Percentiles rank a stretch among this genome's conserved stretches.
Evolutionary conservation across 2,113 vertebrate species (phyloP).

Genomic region (Carassius auratus): DNA sequence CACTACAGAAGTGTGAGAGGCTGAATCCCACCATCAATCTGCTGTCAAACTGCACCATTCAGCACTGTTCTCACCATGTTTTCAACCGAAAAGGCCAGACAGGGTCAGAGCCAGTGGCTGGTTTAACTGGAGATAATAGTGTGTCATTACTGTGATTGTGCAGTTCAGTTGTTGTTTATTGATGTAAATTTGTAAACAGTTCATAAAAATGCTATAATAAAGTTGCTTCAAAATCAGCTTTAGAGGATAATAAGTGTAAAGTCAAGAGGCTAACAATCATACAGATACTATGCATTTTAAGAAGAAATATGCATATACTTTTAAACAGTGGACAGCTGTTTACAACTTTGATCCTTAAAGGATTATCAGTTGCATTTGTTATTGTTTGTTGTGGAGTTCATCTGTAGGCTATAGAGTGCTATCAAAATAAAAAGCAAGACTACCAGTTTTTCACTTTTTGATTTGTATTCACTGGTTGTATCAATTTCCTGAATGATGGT

Average conservation of each 20-base stretch:
- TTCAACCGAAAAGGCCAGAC: background rate
- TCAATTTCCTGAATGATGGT: too few relatives aligned
- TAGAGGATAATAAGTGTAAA: background rate
- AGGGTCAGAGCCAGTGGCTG: conserved; percentile 29
- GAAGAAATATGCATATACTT: conserved; percentile 3
- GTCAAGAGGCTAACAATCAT: conserved; percentile 13
- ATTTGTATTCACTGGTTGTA: too few relatives aligned
- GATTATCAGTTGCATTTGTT: too few relatives aligned
- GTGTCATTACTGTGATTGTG: background rate
- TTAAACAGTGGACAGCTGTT: conserved; percentile 3
- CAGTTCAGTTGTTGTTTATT: background rate
- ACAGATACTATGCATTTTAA: background rate
- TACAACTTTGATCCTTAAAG: background rate
- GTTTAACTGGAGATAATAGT: conserved; percentile 6
- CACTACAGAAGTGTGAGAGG: conserved; percentile 47
- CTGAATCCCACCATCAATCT: background rate
- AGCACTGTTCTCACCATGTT: background rate
- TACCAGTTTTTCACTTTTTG: too few relatives aligned
- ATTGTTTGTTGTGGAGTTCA: too few relatives aligned
- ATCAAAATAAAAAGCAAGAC: too few relatives aligned
- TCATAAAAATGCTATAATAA: background rate
- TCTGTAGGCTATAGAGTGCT: too few relatives aligned
- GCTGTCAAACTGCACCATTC: conserved; percentile 17
- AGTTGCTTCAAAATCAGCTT: background rate
- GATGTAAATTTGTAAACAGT: conserved; percentile 15